Percentiles rank a stretch among this genome's conserved stretches.
Evolutionary conservation across 2,797 vertebrate genomes (phyloP).

Genomic region (Myotis pilosus): DNA sequence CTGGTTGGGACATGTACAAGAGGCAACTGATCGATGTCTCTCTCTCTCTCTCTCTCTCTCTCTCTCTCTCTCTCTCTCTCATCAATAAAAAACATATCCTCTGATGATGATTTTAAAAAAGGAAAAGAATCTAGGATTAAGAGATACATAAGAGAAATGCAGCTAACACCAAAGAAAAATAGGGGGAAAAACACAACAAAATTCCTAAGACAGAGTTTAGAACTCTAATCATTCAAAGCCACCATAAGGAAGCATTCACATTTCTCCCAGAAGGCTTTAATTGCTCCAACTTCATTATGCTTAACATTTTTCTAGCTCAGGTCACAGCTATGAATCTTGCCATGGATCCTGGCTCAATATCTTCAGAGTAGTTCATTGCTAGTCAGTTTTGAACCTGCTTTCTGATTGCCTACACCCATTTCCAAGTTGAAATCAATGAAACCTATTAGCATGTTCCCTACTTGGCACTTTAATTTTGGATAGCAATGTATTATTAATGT

Average conservation of each 20-base stretch:
- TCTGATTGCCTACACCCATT: constrained; percentile 79
- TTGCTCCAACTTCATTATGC: constrained; percentile 49
- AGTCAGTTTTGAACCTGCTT: constrained; percentile 78
- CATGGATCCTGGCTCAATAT: constrained; percentile 55
- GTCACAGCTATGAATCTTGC: constrained; percentile 66
- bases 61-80: no score
- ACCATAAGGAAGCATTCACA: constrained; percentile 31
- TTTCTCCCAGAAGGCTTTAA: constrained; percentile 61
- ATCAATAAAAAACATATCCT: background rate
- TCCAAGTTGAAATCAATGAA: constrained; percentile 82
- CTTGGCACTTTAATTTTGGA: constrained; percentile 80
- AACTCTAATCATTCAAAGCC: constrained; percentile 37
- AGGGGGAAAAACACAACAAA: background rate
- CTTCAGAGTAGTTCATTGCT: constrained; percentile 68
- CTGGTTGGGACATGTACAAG: background rate
- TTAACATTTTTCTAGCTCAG: constrained; percentile 57
- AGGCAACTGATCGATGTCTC: background rate
- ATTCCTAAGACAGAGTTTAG: constrained; percentile 1
- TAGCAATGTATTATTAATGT: constrained; percentile 85
- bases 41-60: background rate
- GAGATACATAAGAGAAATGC: background rate
- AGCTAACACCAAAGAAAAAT: constrained; percentile 18
- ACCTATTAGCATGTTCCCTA: constrained; percentile 79
- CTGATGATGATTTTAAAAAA: background rate
- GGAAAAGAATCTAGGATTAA: background rate